phyloP scores from a whole-genome alignment of 2,113 vertebrate species.

The Calyptomena viridis region DNA sequence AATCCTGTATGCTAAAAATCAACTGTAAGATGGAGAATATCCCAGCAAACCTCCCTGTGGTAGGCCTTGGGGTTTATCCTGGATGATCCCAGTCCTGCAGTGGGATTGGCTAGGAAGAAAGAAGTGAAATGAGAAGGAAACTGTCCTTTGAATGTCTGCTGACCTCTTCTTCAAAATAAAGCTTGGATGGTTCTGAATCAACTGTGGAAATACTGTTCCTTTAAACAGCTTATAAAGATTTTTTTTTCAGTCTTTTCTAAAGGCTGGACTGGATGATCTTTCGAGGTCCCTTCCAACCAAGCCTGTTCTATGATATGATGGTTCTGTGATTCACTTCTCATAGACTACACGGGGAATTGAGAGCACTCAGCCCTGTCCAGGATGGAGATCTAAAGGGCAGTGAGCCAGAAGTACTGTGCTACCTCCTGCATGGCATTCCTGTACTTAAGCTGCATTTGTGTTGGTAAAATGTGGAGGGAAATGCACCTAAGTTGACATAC shows the following conservation, averaged over 20 bases:
- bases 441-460: not conserved
- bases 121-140: not conserved
- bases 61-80: not conserved
- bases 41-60: not conserved
- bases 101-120: not conserved
- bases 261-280: not conserved
- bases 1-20: not conserved
- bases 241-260: not conserved
- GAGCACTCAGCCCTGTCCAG: not conserved
- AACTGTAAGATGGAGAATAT: not conserved
- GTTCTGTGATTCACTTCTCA: not conserved
- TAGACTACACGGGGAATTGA: not conserved
- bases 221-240: not conserved
- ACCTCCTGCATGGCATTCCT: not conserved
- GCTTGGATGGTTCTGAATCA: not conserved
- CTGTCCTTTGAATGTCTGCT: not conserved
- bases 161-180: not conserved
- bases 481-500: not conserved
- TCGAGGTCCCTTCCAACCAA: not conserved
- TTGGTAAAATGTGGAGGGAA: not conserved
- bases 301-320: no score
- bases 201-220: not conserved
- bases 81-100: not conserved
- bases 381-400: not conserved
- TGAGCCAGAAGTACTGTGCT: not conserved